Evolutionary conservation across 2,113 vertebrate genomes (phyloP), one percentile per base, ranked within the genome.

Genomic region (Toxotes jaculatrix): DNA sequence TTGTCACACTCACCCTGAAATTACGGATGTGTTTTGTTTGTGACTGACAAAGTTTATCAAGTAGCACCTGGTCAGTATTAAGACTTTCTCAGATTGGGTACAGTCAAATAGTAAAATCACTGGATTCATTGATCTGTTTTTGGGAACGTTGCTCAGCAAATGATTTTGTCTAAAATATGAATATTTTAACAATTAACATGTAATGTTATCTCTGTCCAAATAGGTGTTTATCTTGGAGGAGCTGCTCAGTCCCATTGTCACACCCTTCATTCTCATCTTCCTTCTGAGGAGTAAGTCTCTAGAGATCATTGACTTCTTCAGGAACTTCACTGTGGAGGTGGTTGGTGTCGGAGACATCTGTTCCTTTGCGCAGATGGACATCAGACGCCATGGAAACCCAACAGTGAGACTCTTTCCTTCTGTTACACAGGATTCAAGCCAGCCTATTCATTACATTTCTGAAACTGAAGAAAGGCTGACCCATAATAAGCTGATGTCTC

Each of bases 331-430:
- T 0, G 97, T 99, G 82, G 98, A 99, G 89, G 98, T 99, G n/a
- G 97, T 99, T 27, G 98, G 98, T 0, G 98, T 98, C 5, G 98
- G 98, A 0, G 98, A 99, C 89, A 99, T 98, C 81, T 99, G 98
- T 80, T 99, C 98, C 56, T 99, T 99, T 7, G 98, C 98, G 4
- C 98, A 99, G 94, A 99, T 99, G 98, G 98, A 99, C 0, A 98
- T 99, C 88, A 96, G 98, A 42, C 98, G 98, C 61, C 98, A 99
- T 0, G 98, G 98, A 70, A 98, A 99, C 92, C 98, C 98, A 0
- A 97, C 97, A 81, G 98, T 99, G 95, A 89, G 93, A 31, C 45
- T 38, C 56, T 5, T 57, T 84, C 7, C 5, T 47, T 68, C 12
- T 51, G 2, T 27, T 19, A 6, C 13, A 21, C n/a, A 45, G 17